phyloP scores from a whole-genome alignment of 2,888 invertebrate species.

The Mylabris sibirica region DNA sequence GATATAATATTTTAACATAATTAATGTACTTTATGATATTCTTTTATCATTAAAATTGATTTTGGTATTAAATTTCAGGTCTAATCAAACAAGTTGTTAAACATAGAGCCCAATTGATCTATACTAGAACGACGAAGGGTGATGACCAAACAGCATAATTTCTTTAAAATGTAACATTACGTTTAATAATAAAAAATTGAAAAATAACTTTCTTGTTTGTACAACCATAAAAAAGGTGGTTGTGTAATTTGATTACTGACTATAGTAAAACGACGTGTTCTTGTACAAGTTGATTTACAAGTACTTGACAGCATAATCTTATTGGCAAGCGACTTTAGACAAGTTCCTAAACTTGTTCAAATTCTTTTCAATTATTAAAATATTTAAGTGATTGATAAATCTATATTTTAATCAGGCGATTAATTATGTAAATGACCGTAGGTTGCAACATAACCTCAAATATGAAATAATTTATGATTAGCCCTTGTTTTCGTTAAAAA shows the following conservation, averaged over 20 bases:
- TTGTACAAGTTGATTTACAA: not conserved
- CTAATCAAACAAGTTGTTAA: conserved; percentile 95
- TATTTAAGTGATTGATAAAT: not conserved
- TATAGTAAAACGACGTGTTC: not conserved
- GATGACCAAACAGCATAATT: conserved; percentile 82
- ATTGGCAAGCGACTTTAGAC: not conserved
- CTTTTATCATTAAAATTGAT: conserved; percentile 10
- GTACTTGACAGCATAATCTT: not conserved
- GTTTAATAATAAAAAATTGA: conserved; percentile 32
- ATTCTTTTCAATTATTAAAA: not conserved
- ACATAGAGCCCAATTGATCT: conserved; percentile 96
- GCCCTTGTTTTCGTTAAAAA: not conserved
- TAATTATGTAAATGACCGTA: not conserved
- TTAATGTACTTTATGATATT: not conserved
- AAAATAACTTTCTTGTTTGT: not conserved
- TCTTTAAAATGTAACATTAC: conserved; percentile 36
- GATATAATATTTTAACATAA: conserved; percentile 45
- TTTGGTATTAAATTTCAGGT: conserved; percentile 65
- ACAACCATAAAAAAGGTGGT: too few species aligned
- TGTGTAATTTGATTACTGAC: too few species aligned
- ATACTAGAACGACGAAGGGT: conserved; percentile 95
- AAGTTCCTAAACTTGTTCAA: not conserved
- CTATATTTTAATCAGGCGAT: not conserved
- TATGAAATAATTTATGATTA: not conserved
- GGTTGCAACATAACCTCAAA: not conserved